Conservation (phyloP, 2,113 vertebrate genomes). For the Alces alces region DNA sequence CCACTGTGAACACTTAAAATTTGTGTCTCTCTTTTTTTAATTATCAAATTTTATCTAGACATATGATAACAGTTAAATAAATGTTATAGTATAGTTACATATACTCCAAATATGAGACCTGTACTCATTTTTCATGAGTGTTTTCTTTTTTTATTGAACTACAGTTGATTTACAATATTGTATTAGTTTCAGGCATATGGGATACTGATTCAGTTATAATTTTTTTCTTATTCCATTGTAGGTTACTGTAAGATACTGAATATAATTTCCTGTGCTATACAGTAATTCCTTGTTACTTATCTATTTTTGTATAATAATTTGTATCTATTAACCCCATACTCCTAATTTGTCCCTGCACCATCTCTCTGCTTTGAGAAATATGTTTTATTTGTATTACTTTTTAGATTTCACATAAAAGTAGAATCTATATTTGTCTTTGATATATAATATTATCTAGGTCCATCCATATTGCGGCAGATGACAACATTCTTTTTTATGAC, state of each 20-base stretch:
- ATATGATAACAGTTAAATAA: background rate
- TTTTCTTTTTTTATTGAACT: background rate
- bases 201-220: background rate
- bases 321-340: background rate
- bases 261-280: background rate
- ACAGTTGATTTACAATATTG: background rate
- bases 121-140: background rate
- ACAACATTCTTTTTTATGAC: background rate
- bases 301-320: background rate
- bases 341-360: background rate
- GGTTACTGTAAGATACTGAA: background rate
- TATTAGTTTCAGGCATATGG: background rate
- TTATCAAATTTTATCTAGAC: background rate
- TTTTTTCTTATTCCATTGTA: background rate
- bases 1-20: background rate
- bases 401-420: background rate
- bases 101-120: background rate
- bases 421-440: background rate
- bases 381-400: background rate
- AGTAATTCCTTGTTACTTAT: background rate
- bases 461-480: background rate
- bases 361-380: background rate
- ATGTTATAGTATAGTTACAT: background rate
- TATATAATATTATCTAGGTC: background rate
- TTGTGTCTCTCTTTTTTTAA: background rate